phyloP scores from a whole-genome alignment of 2,797 vertebrate species.

The Margarornis squamiger region DNA sequence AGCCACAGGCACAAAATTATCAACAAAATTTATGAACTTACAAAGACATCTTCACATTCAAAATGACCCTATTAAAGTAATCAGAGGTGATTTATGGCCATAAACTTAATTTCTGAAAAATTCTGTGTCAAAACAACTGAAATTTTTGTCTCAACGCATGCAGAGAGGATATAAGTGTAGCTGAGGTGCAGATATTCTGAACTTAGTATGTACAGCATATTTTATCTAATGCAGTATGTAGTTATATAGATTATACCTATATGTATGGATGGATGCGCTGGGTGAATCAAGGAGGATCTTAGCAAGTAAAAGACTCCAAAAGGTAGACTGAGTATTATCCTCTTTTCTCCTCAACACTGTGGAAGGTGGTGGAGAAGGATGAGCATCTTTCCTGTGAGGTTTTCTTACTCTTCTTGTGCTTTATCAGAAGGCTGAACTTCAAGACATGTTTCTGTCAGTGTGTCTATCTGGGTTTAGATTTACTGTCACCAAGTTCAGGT shows the following conservation, averaged over 20 bases:
- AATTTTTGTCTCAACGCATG: background rate
- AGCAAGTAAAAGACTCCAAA: background rate
- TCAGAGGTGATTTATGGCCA: constrained; percentile 30
- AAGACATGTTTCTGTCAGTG: background rate
- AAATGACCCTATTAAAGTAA: constrained; percentile 40
- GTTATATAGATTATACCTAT: background rate
- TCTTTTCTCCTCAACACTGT: background rate
- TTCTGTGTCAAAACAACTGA: background rate
- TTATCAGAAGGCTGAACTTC: background rate
- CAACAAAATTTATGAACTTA: constrained; percentile 55
- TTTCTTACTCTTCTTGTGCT: background rate
- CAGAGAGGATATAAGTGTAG: background rate
- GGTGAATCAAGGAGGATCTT: background rate
- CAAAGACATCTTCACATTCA: constrained; percentile 24
- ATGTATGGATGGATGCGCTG: background rate
- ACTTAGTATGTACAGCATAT: background rate
- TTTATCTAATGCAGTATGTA: background rate
- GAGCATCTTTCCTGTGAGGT: background rate
- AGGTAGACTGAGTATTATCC: background rate
- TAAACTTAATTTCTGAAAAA: constrained; percentile 23
- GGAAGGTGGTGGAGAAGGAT: background rate
- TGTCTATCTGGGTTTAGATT: background rate
- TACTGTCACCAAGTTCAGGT: background rate
- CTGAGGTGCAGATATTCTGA: background rate
- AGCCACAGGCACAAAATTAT: constrained; percentile 54